A percentile compares a stretch with the other conserved stretches of the same genome.
Evolutionary conservation across 2,888 invertebrate species (phyloP).

Genomic region (Aspidiotus rigidus): DNA sequence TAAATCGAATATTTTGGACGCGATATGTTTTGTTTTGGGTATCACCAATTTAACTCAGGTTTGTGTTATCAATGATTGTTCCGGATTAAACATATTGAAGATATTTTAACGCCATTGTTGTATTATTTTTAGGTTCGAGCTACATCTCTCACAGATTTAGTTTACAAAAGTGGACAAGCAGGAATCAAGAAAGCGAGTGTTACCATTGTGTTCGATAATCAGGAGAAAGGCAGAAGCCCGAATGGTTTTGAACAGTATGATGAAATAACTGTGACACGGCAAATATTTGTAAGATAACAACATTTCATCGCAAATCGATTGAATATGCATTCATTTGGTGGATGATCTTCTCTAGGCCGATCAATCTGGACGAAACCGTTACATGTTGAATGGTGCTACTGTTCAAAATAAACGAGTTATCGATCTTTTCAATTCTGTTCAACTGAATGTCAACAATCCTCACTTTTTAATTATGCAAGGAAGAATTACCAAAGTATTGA

Average conservation of each 20-base stretch:
- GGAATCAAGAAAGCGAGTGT: constrained; percentile 93
- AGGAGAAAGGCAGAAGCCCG: constrained; percentile 68
- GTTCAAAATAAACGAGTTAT: constrained; percentile 83
- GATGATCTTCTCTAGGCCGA: constrained; percentile 51
- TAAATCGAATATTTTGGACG: constrained; percentile 93
- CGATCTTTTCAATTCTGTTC: constrained; percentile 92
- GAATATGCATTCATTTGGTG: background rate
- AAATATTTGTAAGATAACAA: constrained; percentile 47
- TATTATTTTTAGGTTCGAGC: constrained; percentile 66
- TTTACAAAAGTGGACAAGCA: constrained; percentile 96
- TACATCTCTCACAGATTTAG: constrained; percentile 80
- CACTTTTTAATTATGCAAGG: constrained; percentile 99
- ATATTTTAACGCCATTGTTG: constrained; percentile 5
- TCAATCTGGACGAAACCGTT: constrained; percentile 75
- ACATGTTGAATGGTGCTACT: constrained; percentile 83
- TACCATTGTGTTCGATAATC: constrained; percentile 90
- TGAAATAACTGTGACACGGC: constrained; percentile 86
- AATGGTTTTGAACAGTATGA: constrained; percentile 82
- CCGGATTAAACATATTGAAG: background rate
- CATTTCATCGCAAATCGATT: background rate
- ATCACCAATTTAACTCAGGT: constrained; percentile 84
- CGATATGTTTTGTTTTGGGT: constrained; percentile 95
- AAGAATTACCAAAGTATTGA: constrained; percentile 93
- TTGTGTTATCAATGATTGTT: constrained; percentile 36
- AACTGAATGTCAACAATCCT: constrained; percentile 97